phyloP scores from a whole-genome alignment of 2,113 vertebrate species.

The Triplophysa siluroides region DNA sequence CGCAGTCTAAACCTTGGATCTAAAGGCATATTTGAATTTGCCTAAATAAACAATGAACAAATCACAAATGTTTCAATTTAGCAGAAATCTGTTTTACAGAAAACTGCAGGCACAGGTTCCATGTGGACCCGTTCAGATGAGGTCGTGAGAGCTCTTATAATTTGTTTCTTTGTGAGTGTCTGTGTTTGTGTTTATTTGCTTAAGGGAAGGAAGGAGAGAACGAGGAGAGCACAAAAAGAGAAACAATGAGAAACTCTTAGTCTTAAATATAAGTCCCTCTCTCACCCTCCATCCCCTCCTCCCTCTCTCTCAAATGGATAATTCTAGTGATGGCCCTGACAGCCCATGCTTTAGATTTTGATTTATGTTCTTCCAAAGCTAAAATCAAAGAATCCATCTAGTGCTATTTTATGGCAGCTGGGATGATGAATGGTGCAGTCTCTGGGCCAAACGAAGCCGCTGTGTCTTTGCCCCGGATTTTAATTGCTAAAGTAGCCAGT shows the following conservation, averaged over 20 bases:
- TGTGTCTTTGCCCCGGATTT: slow-evolving; percentile 99
- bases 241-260: slow-evolving; percentile 44
- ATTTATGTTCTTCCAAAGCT: slow-evolving; percentile 99
- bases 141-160: not conserved
- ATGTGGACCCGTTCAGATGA: too few species aligned
- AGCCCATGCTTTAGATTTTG: slow-evolving; percentile 99
- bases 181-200: slow-evolving; percentile 17
- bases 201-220: not conserved
- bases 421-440: slow-evolving; percentile 99
- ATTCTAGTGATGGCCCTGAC: slow-evolving; percentile 99
- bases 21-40: too few species aligned
- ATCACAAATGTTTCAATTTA: too few species aligned
- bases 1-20: too few species aligned
- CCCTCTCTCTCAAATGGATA: slow-evolving; percentile 97
- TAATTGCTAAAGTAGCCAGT: slow-evolving; percentile 99
- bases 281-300: slow-evolving; percentile 81
- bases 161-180: not conserved
- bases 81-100: too few species aligned
- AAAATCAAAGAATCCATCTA: slow-evolving; percentile 99
- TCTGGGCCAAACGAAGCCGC: slow-evolving; percentile 97
- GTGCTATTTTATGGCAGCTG: slow-evolving; percentile 99
- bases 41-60: too few species aligned
- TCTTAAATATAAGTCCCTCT: slow-evolving; percentile 47
- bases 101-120: too few species aligned
- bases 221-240: slow-evolving; percentile 16